Percentiles rank a stretch among this genome's conserved stretches.
These are phyloP conservation scores for Ianthella basta DNA, from an alignment of 37 sponge, comb jelly and placozoan species.

Conservation along the genomic window DNA sequence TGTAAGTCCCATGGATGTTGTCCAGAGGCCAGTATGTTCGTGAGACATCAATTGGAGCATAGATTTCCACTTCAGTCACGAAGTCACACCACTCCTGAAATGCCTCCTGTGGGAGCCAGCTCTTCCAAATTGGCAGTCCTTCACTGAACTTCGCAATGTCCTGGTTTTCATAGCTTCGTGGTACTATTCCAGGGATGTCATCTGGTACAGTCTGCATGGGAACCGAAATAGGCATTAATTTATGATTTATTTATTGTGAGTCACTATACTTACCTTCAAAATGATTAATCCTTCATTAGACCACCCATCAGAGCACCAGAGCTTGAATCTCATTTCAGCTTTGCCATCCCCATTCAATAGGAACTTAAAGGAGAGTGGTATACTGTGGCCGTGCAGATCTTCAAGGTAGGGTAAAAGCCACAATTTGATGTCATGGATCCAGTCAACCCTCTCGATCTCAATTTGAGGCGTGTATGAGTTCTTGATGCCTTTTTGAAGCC, in stretches of 20 bases:
- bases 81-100: background rate
- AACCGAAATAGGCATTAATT: no score
- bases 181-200: background rate
- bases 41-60: background rate
- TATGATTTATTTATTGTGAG: background rate
- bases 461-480: background rate
- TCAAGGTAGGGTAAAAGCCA: background rate
- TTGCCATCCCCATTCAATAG: background rate
- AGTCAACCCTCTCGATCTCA: background rate
- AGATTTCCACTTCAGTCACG: background rate
- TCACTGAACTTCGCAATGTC: background rate
- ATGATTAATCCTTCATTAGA: background rate
- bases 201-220: no score
- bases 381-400: conserved; percentile 5
- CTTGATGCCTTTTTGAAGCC: background rate
- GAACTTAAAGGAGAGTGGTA: background rate
- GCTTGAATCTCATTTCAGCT: background rate
- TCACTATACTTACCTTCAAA: background rate
- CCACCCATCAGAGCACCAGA: conserved; percentile 6
- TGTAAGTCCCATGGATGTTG: conserved; percentile 10
- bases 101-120: background rate
- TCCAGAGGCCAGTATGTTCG: conserved; percentile 1
- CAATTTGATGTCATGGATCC: background rate
- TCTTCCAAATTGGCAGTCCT: background rate
- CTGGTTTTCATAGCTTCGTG: background rate